Conservation (phyloP, 2,113 vertebrate species). For the Polyodon spathula region DNA sequence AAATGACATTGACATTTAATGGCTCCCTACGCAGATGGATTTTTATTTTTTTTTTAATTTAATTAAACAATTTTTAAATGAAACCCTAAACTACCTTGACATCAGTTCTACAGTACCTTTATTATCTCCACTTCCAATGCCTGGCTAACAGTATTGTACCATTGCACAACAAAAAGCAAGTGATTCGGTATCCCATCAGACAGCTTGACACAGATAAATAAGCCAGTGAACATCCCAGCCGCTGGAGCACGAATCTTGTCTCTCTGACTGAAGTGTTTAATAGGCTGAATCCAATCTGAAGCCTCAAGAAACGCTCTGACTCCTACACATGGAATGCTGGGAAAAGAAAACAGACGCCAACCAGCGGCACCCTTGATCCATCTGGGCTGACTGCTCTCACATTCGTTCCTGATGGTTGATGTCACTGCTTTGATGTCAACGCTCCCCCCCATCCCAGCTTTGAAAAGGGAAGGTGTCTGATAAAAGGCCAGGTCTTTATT, state of each 20-base stretch:
- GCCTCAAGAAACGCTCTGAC: not conserved
- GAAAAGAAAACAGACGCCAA: conserved; percentile 3
- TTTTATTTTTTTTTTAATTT: too few relatives aligned
- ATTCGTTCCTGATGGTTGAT: conserved; percentile 4
- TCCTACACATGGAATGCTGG: conserved; percentile 5
- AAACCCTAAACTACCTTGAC: too few relatives aligned
- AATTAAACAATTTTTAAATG: too few relatives aligned
- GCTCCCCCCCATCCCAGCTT: not conserved
- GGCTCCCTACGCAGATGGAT: too few relatives aligned
- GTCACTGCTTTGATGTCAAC: conserved; percentile 1
- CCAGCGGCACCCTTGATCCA: not conserved
- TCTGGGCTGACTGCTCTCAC: not conserved
- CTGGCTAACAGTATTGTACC: too few relatives aligned
- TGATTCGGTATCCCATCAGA: too few relatives aligned
- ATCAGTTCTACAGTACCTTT: too few relatives aligned
- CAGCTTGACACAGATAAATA: too few relatives aligned
- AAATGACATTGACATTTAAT: too few relatives aligned
- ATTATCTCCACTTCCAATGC: too few relatives aligned
- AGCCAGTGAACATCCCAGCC: not conserved
- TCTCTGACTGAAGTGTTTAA: not conserved
- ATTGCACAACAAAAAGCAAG: too few relatives aligned
- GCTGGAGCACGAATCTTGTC: not conserved
- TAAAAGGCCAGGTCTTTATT: not conserved
- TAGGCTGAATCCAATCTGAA: not conserved
- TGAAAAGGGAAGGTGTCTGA: not conserved